Evolutionary conservation across 2,797 vertebrate genomes (phyloP).

Genomic region (Pseudochirops corinnae): DNA sequence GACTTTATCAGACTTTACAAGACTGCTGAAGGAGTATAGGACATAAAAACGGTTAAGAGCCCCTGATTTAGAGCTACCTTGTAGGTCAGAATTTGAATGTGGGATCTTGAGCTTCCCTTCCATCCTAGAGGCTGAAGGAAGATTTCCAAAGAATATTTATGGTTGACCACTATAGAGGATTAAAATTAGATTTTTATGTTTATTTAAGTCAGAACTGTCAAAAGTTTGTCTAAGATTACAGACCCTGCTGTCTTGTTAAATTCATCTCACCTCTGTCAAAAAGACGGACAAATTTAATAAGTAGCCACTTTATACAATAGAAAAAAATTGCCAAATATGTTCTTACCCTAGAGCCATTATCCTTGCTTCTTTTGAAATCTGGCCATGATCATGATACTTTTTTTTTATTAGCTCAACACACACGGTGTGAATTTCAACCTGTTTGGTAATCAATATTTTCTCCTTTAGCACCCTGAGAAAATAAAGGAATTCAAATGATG

Average conservation of each 20-base stretch:
- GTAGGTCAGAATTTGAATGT: constrained; percentile 4
- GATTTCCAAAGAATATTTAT: constrained; percentile 19
- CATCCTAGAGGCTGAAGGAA: constrained; percentile 32
- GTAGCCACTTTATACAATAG: constrained; percentile 78
- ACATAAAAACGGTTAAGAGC: background rate
- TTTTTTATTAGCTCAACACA: constrained; percentile 82
- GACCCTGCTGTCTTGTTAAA: constrained; percentile 74
- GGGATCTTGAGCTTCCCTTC: background rate
- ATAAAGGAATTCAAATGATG: constrained; percentile 79
- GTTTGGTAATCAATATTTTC: constrained; percentile 83
- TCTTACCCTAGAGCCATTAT: constrained; percentile 75
- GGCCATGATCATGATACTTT: constrained; percentile 75
- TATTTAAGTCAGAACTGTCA: constrained; percentile 46
- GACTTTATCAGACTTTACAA: background rate
- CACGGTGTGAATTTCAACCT: constrained; percentile 74
- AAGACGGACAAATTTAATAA: constrained; percentile 67
- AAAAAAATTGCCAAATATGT: constrained; percentile 75
- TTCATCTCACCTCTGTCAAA: constrained; percentile 75
- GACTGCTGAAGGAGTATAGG: background rate
- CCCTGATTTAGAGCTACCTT: background rate
- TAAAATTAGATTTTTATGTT: constrained; percentile 50
- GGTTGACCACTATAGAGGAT: constrained; percentile 56
- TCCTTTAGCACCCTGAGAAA: constrained; percentile 82
- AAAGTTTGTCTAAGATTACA: constrained; percentile 55
- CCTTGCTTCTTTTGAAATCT: constrained; percentile 79